Percentiles rank a stretch among this genome's conserved stretches.
These are phyloP conservation scores for Argyra leucocephala DNA, from an alignment of 2,888 invertebrate genomes.

Conservation along the genomic window DNA sequence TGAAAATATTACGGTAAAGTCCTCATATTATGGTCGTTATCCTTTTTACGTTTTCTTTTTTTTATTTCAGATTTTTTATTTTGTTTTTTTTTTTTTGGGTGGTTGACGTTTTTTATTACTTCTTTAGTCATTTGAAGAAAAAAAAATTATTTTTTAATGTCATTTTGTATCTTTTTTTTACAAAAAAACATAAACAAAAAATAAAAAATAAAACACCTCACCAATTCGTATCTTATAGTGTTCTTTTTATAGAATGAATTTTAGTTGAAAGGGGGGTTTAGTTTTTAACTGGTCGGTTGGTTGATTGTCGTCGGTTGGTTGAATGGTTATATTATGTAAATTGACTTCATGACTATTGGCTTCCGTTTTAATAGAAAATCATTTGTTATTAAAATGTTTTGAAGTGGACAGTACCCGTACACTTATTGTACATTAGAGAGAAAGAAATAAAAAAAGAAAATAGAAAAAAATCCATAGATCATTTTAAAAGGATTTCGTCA, in stretches of 20 bases:
- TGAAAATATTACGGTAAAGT: neutral
- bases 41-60: neutral
- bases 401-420: neutral
- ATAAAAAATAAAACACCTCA: too few relatives aligned
- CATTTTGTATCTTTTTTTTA: neutral
- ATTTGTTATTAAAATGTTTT: neutral
- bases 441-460: neutral
- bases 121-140: neutral
- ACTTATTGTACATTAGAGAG: too few relatives aligned
- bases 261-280: neutral
- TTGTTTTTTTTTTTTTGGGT: neutral
- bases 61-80: too few relatives aligned
- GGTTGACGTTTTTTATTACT: too few relatives aligned
- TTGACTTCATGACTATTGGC: conserved; percentile 3
- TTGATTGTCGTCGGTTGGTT: neutral
- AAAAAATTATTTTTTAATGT: neutral
- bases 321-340: neutral
- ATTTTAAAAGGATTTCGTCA: neutral
- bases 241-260: too few relatives aligned
- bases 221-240: too few relatives aligned
- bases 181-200: neutral
- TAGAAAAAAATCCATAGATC: neutral
- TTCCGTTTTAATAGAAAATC: neutral
- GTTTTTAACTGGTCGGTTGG: neutral
- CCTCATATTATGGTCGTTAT: neutral